Base-by-base conservation (phyloP, 2,888 invertebrate genomes). In the Scaptomyza flava region DNA sequence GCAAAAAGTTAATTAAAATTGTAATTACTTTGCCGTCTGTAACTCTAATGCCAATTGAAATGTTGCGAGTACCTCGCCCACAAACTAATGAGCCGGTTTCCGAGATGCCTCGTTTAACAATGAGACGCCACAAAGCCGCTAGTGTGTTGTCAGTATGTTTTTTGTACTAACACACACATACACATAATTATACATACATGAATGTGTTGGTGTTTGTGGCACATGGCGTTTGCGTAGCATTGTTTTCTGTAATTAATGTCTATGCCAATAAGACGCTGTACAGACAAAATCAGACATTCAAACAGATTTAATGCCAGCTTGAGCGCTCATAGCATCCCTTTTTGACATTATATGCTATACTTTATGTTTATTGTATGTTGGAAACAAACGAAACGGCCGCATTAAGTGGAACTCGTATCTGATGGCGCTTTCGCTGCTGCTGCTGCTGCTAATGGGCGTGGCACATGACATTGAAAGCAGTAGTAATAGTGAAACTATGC, bases 181-280 rank as follows among this genome's bases (percentile, higher is more conserved):
- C 33, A 34, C 33, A 33, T 9, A 33, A 33, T 0, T 33, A 9
- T 52, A 47, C 43, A 48, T 38, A 31, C 20, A 7, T 58, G 36
- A 42, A 30, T 45, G 34, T 50, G 23, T 33, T 31, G 43, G 56
- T 57, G 20, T 6, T 48, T 20, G 38, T 54, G 61, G 57, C 68
- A 79, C 71, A 70, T 68, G 66, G 71, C 73, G 78, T 83, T 72
- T 80, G 66, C 69, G 77, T 83, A 86, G 77, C 87, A 74, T 69
- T 86, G 79, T 86, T 79, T 72, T 73, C 72, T 74, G 79, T 83
- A 83, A 86, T 83, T 83, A 83, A 83, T 83, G 81, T 81, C 70
- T 81, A 66, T 83, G 81, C 77, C 82, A 84, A 83, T 83, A 79
- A 67, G 71, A 68, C 48, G 54, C 47, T 31, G 11, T 41, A 45